These are phyloP conservation scores for Seira ritae DNA, from an alignment of 2,888 invertebrate species.

Conservation along the genomic window DNA sequence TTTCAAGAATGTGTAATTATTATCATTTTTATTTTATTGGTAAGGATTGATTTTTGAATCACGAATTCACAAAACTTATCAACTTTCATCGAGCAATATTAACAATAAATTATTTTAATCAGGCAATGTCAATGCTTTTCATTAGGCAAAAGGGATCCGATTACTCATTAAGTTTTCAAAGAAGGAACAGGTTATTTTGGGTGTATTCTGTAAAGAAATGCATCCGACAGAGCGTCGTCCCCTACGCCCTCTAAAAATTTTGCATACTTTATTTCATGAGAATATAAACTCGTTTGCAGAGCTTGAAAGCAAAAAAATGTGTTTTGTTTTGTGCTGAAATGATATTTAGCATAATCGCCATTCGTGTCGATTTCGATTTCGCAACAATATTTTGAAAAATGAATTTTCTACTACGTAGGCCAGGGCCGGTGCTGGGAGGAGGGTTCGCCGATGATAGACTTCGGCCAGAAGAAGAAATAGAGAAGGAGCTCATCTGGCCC, in stretches of 20 bases:
- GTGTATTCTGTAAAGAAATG: neutral
- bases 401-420: neutral
- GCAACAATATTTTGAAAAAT: too few species aligned
- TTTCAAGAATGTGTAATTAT: constrained; percentile 1
- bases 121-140: neutral
- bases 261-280: neutral
- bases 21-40: neutral
- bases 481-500: constrained; percentile 54
- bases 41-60: neutral
- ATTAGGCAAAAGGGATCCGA: neutral
- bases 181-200: neutral
- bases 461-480: constrained; percentile 53
- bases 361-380: too few species aligned
- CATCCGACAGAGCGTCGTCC: neutral
- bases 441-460: constrained; percentile 26
- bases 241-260: neutral
- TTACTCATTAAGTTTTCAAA: neutral
- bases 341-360: too few species aligned
- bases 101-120: constrained; percentile 1
- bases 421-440: neutral
- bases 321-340: neutral
- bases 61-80: neutral
- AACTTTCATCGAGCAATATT: neutral
- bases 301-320: neutral
- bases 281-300: neutral